These are phyloP conservation scores for Euura saliciscinereae DNA, from an alignment of 1,140 invertebrate genomes.

Conservation along the genomic window DNA sequence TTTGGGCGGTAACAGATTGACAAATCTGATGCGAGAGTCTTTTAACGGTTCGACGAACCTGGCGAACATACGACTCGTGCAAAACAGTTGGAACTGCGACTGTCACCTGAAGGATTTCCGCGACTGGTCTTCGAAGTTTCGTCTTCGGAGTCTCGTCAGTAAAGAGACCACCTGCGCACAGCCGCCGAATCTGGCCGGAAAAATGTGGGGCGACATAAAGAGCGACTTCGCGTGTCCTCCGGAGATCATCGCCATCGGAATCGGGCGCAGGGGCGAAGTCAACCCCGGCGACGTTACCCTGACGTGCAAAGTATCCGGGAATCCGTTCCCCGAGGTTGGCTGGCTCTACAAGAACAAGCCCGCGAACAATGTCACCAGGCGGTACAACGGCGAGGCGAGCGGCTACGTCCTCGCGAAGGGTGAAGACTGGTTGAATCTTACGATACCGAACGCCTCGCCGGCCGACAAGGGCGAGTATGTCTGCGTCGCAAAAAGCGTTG, in stretches of 20 bases:
- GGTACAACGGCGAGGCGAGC: constrained; percentile 42
- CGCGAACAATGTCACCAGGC: constrained; percentile 41
- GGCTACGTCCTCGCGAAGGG: constrained; percentile 58
- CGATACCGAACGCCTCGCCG: constrained; percentile 70
- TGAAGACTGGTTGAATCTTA: constrained; percentile 77
- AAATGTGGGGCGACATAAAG: constrained; percentile 73
- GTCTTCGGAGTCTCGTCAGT: constrained; percentile 73
- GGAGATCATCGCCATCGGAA: constrained; percentile 66
- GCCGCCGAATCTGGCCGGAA: constrained; percentile 69
- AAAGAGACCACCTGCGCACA: constrained; percentile 73
- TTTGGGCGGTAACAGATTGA: constrained; percentile 76
- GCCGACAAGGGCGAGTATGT: constrained; percentile 86
- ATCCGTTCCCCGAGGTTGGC: constrained; percentile 75
- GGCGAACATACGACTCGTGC: constrained; percentile 75
- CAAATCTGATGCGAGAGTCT: constrained; percentile 64
- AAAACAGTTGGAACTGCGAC: constrained; percentile 89
- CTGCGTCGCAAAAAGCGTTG: constrained; percentile 86
- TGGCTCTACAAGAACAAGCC: constrained; percentile 63
- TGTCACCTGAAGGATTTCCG: constrained; percentile 81
- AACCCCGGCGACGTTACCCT: constrained; percentile 74
- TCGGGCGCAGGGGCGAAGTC: constrained; percentile 58
- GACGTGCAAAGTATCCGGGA: constrained; percentile 77
- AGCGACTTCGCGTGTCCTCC: constrained; percentile 85
- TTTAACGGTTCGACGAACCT: constrained; percentile 69
- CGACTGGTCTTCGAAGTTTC: constrained; percentile 72